phyloP scores from a whole-genome alignment of 1,140 invertebrate genomes.

The Prorops nasuta region DNA sequence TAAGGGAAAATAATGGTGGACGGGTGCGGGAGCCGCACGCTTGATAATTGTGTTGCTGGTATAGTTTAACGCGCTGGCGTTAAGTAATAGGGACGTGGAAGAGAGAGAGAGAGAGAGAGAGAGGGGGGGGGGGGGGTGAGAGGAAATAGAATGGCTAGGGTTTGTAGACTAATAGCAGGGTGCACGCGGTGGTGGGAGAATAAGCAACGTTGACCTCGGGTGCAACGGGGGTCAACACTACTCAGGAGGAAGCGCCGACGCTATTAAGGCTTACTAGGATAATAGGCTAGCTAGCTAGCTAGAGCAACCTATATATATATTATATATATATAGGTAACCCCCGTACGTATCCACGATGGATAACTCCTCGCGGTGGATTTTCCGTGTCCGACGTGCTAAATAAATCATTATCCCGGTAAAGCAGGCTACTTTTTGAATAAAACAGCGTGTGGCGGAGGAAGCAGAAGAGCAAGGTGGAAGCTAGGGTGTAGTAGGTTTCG shows the following conservation, averaged over 20 bases:
- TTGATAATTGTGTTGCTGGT: too few relatives aligned
- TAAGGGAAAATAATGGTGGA: too few relatives aligned
- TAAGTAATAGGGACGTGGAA: neutral
- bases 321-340: too few relatives aligned
- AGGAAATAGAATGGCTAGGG: neutral
- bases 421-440: constrained; percentile 29
- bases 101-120: neutral
- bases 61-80: too few relatives aligned
- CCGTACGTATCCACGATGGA: too few relatives aligned
- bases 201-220: neutral
- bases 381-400: too few relatives aligned
- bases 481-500: too few relatives aligned
- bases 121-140: neutral
- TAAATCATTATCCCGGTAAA: constrained; percentile 37
- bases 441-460: constrained; percentile 19
- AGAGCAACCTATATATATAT: too few relatives aligned
- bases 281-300: constrained; percentile 4
- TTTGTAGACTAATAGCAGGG: neutral
- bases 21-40: too few relatives aligned
- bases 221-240: too few relatives aligned
- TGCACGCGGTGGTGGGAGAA: neutral
- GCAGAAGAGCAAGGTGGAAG: too few relatives aligned
- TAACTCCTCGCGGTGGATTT: too few relatives aligned
- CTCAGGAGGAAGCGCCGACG: neutral
- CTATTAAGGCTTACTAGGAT: neutral